Base-by-base conservation (phyloP, 2,113 vertebrate genomes). In the Mus spicilegus region DNA sequence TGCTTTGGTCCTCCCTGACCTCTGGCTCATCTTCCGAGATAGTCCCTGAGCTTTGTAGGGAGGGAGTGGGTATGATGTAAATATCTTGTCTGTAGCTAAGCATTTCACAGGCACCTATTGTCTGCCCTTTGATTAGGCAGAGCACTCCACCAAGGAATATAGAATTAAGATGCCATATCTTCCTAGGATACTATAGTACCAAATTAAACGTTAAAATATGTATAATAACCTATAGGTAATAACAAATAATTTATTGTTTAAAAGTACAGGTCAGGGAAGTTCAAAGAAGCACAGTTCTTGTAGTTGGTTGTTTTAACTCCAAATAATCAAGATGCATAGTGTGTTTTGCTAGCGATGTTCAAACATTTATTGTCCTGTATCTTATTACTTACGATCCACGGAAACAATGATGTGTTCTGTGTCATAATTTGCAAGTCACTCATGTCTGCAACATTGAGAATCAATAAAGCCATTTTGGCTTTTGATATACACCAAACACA, bases 181-280 rank as follows among this genome's bases (percentile, higher is more conserved):
- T 94, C 54, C 42, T 67, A 22, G 20, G 77, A 36, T 67, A 91
- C 28, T 75, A 39, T 11, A 0, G 49, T 56, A 78, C 69, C 54
- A 61, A 78, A 63, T 95, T 81, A 90, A 95, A 92, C 80, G 3
- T 95, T 39, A 85, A 92, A 94, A 30, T 92, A 58, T 63, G 10
- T 24, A 87, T 49, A 20, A 36, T 76, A 42, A 58, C 11, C 54
- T 76, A 42, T 11, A 30, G 30, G 61, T 13, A 86, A 86, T 80
- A 90, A 51, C 8, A 91, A 67, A 76, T 63, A 69, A 56, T 39
- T 73, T 87, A 13, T 67, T 13, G 85, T 51, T n/a, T 77, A 91
- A 63, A 96, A 67, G 42, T 33, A 39, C 30, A 75, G 91, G 46
- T 49, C 30, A 67, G 65, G 1, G 72, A 12, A 69, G 88, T 91